Percentiles rank a stretch among this genome's conserved stretches.
These are phyloP conservation scores for Ornithorhynchus anatinus DNA, from an alignment of 2,113 vertebrate species.

Conservation along the genomic window DNA sequence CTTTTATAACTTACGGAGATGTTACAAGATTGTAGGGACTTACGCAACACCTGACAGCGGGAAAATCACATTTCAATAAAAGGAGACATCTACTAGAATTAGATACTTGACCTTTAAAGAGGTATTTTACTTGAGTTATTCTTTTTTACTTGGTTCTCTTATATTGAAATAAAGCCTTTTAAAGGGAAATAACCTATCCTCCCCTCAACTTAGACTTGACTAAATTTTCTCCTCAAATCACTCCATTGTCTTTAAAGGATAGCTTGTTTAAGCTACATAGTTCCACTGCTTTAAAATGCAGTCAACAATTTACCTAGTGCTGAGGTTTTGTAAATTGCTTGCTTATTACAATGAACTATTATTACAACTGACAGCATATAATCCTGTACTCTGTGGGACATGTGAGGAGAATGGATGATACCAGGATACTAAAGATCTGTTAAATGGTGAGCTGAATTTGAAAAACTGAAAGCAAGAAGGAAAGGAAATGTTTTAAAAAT, in stretches of 20 bases:
- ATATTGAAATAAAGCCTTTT: conserved; percentile 6
- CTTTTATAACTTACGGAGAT: conserved; percentile 1
- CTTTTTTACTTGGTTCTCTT: conserved; percentile 36
- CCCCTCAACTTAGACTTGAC: conserved; percentile 15
- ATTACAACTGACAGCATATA: too few relatives aligned
- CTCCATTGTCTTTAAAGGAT: not conserved
- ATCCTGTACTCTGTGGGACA: too few relatives aligned
- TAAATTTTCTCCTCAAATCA: conserved; percentile 6
- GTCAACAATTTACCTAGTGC: too few relatives aligned
- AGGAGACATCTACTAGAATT: conserved; percentile 41
- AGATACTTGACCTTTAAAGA: conserved; percentile 51
- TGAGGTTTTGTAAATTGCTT: too few relatives aligned
- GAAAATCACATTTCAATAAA: conserved; percentile 32
- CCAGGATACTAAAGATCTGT: too few relatives aligned
- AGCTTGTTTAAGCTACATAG: not conserved
- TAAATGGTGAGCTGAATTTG: too few relatives aligned
- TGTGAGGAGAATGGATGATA: too few relatives aligned
- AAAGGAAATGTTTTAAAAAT: too few relatives aligned
- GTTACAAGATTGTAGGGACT: conserved; percentile 18
- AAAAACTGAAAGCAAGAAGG: too few relatives aligned
- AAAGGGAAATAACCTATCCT: conserved; percentile 11
- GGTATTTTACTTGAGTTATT: conserved; percentile 42
- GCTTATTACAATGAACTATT: too few relatives aligned
- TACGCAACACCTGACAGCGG: conserved; percentile 37
- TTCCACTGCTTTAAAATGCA: not conserved